Percentiles rank a stretch among this genome's conserved stretches.
phyloP scores from a whole-genome alignment of 2,797 vertebrate species.

The Micropoecilia bifurca region DNA sequence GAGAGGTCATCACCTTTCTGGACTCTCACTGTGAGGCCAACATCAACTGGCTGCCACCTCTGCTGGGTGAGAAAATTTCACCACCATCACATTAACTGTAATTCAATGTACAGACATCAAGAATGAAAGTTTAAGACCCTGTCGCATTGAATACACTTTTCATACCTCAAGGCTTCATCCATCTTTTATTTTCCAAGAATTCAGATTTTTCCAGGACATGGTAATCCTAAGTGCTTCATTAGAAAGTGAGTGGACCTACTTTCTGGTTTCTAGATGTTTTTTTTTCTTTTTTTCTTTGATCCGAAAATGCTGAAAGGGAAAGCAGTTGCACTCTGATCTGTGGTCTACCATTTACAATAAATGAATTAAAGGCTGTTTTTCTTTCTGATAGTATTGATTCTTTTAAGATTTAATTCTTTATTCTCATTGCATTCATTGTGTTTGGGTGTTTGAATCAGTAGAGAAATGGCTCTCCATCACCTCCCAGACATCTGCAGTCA shows the following conservation, averaged over 20 bases:
- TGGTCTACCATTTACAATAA: neutral
- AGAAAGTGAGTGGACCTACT: conserved; percentile 2
- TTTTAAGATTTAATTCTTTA: neutral
- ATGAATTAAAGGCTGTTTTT: neutral
- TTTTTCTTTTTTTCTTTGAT: neutral
- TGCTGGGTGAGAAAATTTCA: conserved; percentile 84
- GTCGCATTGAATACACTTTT: neutral
- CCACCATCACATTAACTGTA: too few species aligned
- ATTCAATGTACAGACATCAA: neutral
- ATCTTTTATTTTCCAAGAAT: conserved; percentile 2
- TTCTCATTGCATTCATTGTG: neutral
- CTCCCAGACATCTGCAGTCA: conserved; percentile 1
- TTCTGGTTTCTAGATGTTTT: neutral
- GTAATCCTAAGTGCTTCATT: neutral
- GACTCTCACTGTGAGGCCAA: conserved; percentile 98
- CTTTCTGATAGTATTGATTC: neutral
- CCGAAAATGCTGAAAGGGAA: neutral
- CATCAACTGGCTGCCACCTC: conserved; percentile 95
- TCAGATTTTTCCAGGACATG: neutral
- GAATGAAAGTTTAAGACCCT: neutral
- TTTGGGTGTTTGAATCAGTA: neutral
- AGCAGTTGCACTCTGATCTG: conserved; percentile 1
- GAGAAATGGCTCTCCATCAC: neutral
- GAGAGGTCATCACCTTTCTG: conserved; percentile 96
- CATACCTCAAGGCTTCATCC: conserved; percentile 4